A percentile compares a stretch with the other conserved stretches of the same genome.
These are phyloP conservation scores for Odontocolon sp. DNA, from an alignment of 2,888 invertebrate species.

Conservation along the genomic window DNA sequence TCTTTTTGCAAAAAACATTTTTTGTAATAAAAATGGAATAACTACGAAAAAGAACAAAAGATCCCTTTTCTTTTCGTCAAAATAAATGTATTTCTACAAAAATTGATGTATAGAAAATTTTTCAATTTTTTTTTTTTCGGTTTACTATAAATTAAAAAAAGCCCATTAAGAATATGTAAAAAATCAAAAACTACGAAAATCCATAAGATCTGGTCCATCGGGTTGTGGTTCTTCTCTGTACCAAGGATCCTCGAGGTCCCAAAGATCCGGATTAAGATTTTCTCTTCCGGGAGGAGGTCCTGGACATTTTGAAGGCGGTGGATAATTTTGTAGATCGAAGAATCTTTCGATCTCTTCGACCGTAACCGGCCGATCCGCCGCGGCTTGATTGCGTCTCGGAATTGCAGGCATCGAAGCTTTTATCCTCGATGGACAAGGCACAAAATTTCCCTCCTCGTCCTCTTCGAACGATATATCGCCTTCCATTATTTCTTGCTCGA, in stretches of 20 bases:
- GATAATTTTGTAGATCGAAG: conserved; percentile 68
- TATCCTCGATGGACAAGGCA: conserved; percentile 63
- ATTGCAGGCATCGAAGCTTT: conserved; percentile 61
- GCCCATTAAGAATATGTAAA: neutral
- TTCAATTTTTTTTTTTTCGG: neutral
- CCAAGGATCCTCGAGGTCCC: conserved; percentile 75
- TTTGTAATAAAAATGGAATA: no score
- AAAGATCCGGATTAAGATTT: conserved; percentile 68
- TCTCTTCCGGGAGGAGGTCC: conserved; percentile 68
- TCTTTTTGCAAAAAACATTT: no score
- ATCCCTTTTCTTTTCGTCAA: no score
- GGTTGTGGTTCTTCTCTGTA: conserved; percentile 52
- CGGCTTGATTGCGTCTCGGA: conserved; percentile 45
- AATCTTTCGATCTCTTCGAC: conserved; percentile 71
- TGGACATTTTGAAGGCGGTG: conserved; percentile 48
- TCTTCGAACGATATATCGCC: conserved; percentile 69
- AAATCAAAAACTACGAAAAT: conserved; percentile 51
- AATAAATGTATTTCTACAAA: no score
- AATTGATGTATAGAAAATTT: no score
- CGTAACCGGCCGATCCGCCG: conserved; percentile 52
- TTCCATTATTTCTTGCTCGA: conserved; percentile 67
- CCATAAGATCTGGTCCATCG: conserved; percentile 67
- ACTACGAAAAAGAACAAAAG: no score
- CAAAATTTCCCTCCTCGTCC: conserved; percentile 59
- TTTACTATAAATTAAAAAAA: no score